Base-by-base conservation (phyloP, 2,888 invertebrate genomes). In the Aspidapion aeneum region DNA sequence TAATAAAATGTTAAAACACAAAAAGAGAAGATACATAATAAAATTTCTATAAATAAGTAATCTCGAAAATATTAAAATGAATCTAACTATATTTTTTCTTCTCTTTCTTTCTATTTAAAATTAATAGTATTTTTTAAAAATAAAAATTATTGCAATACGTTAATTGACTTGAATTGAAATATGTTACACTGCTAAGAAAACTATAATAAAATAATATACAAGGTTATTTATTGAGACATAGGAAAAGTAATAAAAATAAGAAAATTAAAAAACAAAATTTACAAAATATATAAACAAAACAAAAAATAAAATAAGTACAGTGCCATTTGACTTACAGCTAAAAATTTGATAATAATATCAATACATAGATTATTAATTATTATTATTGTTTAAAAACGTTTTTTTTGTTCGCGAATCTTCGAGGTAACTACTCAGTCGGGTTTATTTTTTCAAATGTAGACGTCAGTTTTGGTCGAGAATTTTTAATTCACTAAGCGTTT, bases 361-460 rank as follows among this genome's bases (percentile, higher is more conserved):
- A 7, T 35, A 35, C 35, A 63, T 61, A 63, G 49, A 19, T 49
- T 57, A 58, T 55, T 57, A 64, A 20, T 22, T 59, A 61, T 60
- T 54, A 49, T 61, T 19, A 50, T 62, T 55, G 60, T 60, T 57
- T 20, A 60, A 65, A 58, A 18, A 60, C 58, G 54, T 16, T 58
- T 63, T 66, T 60, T 62, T 61, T 66, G 57, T 63, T 66, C 58
- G 62, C 67, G 66, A 72, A 71, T 69, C 69, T 68, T 71, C 35
- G 74, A 75, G 74, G 74, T 75, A 75, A 75, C 75, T 74, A 74
- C 72, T 73, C 72, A 71, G 72, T 72, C 71, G 69, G 68, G 66
- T 67, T 67, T 69, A 63, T 66, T 70, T 71, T 67, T 57, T 50
- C 20, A 61, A 35, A 35, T n/a, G n/a, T n/a, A n/a, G n/a, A n/a